Evolutionary conservation across 2,888 invertebrate genomes (phyloP).

Genomic region (Furcula furcula): DNA sequence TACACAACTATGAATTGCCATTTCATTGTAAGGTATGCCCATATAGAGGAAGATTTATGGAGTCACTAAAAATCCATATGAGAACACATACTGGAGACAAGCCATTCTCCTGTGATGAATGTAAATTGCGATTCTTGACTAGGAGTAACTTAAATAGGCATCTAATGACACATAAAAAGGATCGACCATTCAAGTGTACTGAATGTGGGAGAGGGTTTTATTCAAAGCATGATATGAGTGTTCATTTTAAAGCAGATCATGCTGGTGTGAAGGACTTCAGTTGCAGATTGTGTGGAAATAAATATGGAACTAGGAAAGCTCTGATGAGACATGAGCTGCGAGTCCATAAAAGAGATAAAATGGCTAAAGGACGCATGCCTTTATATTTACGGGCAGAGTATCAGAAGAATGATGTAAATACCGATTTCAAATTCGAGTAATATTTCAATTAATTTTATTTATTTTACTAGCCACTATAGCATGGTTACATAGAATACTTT

Average conservation of each 20-base stretch:
- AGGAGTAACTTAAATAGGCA: constrained; percentile 60
- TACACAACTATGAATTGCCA: constrained; percentile 49
- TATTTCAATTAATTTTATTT: too few species aligned
- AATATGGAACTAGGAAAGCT: constrained; percentile 54
- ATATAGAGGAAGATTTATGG: constrained; percentile 51
- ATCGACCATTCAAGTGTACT: constrained; percentile 48
- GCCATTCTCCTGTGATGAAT: constrained; percentile 55
- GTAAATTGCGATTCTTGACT: constrained; percentile 49
- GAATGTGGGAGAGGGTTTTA: constrained; percentile 55
- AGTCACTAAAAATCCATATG: constrained; percentile 55
- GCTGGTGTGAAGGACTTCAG: constrained; percentile 50
- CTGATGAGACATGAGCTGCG: constrained; percentile 58
- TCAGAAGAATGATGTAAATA: constrained; percentile 19
- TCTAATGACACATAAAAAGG: constrained; percentile 50
- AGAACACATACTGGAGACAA: constrained; percentile 54
- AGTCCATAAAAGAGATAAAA: constrained; percentile 59
- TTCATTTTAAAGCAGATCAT: constrained; percentile 56
- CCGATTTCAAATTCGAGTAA: too few species aligned
- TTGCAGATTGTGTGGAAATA: constrained; percentile 53
- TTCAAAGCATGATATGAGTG: constrained; percentile 45
- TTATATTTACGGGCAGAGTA: constrained; percentile 56
- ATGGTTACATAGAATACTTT: too few species aligned
- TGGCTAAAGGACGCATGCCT: constrained; percentile 58
- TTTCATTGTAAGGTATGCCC: constrained; percentile 54
- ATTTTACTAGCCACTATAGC: too few species aligned